Evolutionary conservation across 2,888 invertebrate species (phyloP).

Genomic region (Leucania comma): DNA sequence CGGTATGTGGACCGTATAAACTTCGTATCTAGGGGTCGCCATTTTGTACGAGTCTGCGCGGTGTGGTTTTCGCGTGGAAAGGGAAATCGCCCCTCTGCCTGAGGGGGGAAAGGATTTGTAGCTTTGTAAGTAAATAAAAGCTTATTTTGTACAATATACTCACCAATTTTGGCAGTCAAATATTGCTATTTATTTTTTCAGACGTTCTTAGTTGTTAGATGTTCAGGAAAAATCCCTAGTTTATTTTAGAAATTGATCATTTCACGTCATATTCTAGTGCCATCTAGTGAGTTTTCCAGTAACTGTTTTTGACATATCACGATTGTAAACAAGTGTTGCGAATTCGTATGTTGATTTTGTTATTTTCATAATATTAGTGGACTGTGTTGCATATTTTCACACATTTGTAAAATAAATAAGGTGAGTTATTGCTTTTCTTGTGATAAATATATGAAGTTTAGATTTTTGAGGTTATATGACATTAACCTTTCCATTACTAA

Average conservation of each 20-base stretch:
- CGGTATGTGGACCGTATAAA: conserved; percentile 85
- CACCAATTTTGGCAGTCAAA: conserved; percentile 74
- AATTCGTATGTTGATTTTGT: conserved; percentile 47
- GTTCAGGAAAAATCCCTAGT: conserved; percentile 84
- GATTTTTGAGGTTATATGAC: conserved; percentile 49
- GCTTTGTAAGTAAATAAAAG: conserved; percentile 71
- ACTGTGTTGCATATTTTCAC: conserved; percentile 41
- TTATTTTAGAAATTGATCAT: conserved; percentile 89
- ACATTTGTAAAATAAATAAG: conserved; percentile 13
- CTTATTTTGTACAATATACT: conserved; percentile 72
- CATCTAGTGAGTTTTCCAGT: conserved; percentile 79
- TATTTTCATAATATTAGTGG: conserved; percentile 39
- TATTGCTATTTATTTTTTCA: conserved; percentile 72
- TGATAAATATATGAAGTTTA: background rate
- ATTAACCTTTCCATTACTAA: background rate
- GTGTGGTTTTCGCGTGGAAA: conserved; percentile 87
- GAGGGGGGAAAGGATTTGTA: conserved; percentile 84
- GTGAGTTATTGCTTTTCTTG: conserved; percentile 32
- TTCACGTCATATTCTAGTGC: conserved; percentile 83
- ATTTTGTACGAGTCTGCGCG: conserved; percentile 94
- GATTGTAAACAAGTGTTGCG: conserved; percentile 74
- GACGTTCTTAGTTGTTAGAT: conserved; percentile 69
- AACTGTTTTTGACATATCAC: conserved; percentile 79
- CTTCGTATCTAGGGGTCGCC: conserved; percentile 91
- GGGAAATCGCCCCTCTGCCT: conserved; percentile 88